Conservation (phyloP, 2,797 vertebrate genomes). For the Denticeps clupeoides region DNA sequence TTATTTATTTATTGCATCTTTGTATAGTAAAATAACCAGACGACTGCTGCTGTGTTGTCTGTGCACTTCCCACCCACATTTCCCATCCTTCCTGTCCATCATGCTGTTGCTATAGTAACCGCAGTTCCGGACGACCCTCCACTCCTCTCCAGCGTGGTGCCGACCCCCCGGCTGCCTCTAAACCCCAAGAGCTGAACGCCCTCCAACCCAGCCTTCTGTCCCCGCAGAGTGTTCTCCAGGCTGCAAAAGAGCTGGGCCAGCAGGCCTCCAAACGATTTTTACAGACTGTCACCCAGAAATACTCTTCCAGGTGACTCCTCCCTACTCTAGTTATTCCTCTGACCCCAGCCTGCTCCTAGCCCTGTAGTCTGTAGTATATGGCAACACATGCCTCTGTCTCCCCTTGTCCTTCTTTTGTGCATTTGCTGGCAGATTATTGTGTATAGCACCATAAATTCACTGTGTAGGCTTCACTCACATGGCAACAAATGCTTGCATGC, state of each 20-base stretch:
- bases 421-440: background rate
- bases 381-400: no score
- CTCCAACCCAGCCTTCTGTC: conserved; percentile 29
- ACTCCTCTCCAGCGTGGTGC: conserved; percentile 1
- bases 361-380: no score
- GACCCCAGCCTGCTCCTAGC: no score
- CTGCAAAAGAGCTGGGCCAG: conserved; percentile 39
- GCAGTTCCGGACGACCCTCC: conserved; percentile 10
- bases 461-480: no score
- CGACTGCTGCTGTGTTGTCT: conserved; percentile 4
- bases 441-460: no score
- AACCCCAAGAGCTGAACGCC: background rate
- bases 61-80: background rate
- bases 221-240: conserved; percentile 37
- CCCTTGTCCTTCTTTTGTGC: background rate
- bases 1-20: no score
- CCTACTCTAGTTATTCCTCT: background rate
- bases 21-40: background rate
- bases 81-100: background rate
- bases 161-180: background rate
- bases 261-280: conserved; percentile 47
- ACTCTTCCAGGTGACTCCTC: conserved; percentile 38
- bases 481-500: no score
- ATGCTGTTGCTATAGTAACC: conserved; percentile 11
- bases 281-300: conserved; percentile 42